Evolutionary conservation across 2,797 vertebrate genomes (phyloP), one percentile per base, ranked within the genome.

Genomic region (Enteromius thamalakanensis): DNA sequence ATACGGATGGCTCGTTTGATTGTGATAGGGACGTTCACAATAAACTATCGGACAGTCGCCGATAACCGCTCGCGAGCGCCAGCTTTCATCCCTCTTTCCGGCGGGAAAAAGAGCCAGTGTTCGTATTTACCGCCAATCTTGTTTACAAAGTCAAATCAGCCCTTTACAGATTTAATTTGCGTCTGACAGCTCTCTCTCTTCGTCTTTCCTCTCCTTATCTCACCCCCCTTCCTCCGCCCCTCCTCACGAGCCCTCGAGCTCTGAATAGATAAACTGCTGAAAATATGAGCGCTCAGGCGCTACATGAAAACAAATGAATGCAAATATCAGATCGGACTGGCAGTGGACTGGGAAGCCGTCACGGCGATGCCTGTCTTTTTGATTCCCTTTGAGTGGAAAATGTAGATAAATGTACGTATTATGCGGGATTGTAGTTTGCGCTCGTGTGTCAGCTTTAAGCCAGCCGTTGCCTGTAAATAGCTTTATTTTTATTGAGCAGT

Each of bases 131-230:
- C 84, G 70, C 37, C 87, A 86, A 87, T 91, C 88, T 90, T 93
- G 91, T 94, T 93, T 92, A 92, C 91, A 90, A 92, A 92, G 91
- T 92, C 88, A 91, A 92, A 93, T 90, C 89, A 89, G 86, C 85
- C 87, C 85, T 91, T 92, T 90, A 89, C 88, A 92, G 85, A 92
- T 91, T 91, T 89, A 86, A 92, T 93, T 91, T 90, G 88, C 68
- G 62, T 78, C 84, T 89, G 90, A 90, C 90, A 88, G 88, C 89
- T 89, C 64, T 79, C 82, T 82, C 74, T 88, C 81, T 85, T 84
- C 76, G 80, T 81, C 79, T 71, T 81, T 81, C 55, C 53, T 47
- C 82, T 81, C 70, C 65, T 86, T 82, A 65, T 80, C 51, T 79
- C 14, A 1, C 72, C 80, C 87, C 79, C 82, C 71, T 81, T 34